phyloP scores from a whole-genome alignment of 2,797 vertebrate genomes.

The Pogoniulus pusillus region DNA sequence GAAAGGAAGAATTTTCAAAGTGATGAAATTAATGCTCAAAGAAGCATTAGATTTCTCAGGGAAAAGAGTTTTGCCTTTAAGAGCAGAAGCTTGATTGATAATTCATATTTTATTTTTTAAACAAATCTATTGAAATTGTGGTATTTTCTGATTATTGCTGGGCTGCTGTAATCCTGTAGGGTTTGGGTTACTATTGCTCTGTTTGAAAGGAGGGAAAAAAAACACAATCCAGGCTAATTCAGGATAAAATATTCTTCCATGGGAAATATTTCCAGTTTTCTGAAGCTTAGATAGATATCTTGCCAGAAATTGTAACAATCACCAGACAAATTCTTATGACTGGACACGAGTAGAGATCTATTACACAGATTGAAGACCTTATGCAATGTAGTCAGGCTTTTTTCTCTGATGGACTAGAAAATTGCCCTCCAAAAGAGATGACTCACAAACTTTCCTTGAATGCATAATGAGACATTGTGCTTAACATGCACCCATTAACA shows the following conservation, averaged over 20 bases:
- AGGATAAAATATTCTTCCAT: background rate
- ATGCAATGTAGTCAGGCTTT: background rate
- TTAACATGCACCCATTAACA: background rate
- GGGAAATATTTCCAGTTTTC: background rate
- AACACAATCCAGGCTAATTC: background rate
- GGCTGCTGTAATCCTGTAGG: background rate
- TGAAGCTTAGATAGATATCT: background rate
- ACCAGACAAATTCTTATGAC: slow-evolving; percentile 20
- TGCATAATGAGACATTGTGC: slow-evolving; percentile 19
- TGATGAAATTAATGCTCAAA: background rate
- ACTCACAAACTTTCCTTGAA: background rate
- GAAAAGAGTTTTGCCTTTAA: background rate
- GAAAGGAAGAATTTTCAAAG: background rate
- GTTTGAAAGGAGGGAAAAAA: background rate
- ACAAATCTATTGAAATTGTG: background rate
- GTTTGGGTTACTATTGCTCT: background rate
- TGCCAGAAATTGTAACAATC: background rate
- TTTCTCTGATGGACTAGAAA: background rate
- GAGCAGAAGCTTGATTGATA: background rate
- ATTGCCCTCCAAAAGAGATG: slow-evolving; percentile 5
- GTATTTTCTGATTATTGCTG: background rate
- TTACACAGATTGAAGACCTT: background rate
- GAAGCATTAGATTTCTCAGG: background rate
- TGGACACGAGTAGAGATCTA: background rate
- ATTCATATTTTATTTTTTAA: background rate